Conservation (phyloP, 2,888 invertebrate genomes). For the Nymphalis polychloros region DNA sequence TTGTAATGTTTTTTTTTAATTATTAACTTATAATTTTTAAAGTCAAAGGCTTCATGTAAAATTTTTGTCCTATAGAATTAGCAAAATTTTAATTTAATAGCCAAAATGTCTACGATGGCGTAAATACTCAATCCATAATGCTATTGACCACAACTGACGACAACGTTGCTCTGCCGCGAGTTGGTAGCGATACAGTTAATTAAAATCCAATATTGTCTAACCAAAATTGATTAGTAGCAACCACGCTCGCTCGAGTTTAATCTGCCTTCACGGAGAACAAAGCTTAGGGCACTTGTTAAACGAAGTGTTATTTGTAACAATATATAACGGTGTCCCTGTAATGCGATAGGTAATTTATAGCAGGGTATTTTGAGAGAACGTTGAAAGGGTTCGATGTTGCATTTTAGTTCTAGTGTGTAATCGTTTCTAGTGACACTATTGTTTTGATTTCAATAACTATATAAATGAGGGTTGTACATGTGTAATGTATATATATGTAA, state of each 20-base stretch:
- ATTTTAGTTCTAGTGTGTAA: conserved; percentile 6
- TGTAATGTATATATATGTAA: too few species aligned
- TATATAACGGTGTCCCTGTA: conserved; percentile 31
- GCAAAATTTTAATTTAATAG: neutral
- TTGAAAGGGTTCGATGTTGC: conserved; percentile 18
- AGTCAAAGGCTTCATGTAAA: too few species aligned
- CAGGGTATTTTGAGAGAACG: conserved; percentile 7
- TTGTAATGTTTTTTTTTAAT: too few species aligned
- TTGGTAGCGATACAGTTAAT: conserved; percentile 72
- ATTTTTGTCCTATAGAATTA: neutral
- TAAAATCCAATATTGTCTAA: conserved; percentile 82
- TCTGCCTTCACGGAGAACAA: conserved; percentile 50
- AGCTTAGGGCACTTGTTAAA: conserved; percentile 45
- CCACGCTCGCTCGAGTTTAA: conserved; percentile 44
- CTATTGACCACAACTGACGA: conserved; percentile 54
- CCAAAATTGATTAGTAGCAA: conserved; percentile 71
- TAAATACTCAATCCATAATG: conserved; percentile 45
- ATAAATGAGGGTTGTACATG: too few species aligned
- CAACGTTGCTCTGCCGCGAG: conserved; percentile 51
- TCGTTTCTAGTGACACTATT: neutral
- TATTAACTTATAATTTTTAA: too few species aligned
- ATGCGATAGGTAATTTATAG: conserved; percentile 23
- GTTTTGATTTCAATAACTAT: too few species aligned
- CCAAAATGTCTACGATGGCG: neutral
- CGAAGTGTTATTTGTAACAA: conserved; percentile 44